These are phyloP conservation scores for Planiliza haematocheilus DNA, from an alignment of 2,113 vertebrate genomes.

Conservation along the genomic window DNA sequence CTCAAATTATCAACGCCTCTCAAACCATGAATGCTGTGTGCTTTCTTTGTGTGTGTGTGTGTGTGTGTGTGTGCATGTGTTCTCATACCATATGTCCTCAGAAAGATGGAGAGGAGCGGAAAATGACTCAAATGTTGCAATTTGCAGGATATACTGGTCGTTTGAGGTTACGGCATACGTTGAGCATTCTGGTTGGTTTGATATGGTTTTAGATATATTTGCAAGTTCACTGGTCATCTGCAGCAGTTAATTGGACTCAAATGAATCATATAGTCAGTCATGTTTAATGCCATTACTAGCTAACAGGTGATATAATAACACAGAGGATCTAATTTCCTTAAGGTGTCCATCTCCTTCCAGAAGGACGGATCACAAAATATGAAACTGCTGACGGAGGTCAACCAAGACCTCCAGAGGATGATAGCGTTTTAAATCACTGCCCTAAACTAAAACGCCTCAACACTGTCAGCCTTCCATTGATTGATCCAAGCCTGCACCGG, in stretches of 20 bases:
- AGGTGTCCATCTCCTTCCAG: conserved; percentile 1
- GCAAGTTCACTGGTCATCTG: not conserved
- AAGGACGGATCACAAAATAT: conserved; percentile 31
- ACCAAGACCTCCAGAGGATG: conserved; percentile 12
- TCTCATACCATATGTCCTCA: conserved; percentile 36
- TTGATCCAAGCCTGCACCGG: conserved; percentile 3
- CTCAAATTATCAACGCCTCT: conserved; percentile 70
- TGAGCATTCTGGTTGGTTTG: not conserved
- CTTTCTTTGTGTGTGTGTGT: conserved; percentile 17
- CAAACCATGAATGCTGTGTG: conserved; percentile 57
- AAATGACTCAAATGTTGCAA: conserved; percentile 8
- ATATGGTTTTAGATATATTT: not conserved
- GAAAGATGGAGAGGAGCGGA: conserved; percentile 15
- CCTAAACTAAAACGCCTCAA: conserved; percentile 21
- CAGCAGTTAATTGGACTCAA: no score
- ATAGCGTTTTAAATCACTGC: conserved; percentile 35
- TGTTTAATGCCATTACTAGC: not conserved
- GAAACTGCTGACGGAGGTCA: conserved; percentile 43
- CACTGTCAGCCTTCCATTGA: conserved; percentile 22
- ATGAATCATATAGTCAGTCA: not conserved
- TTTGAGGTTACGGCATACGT: not conserved
- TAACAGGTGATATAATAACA: conserved; percentile 6
- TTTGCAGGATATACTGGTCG: conserved; percentile 5
- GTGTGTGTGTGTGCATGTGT: conserved; percentile 4
- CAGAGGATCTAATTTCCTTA: conserved; percentile 1